These are phyloP conservation scores for Teleogryllus oceanicus DNA, from an alignment of 2,888 invertebrate species.

Conservation along the genomic window DNA sequence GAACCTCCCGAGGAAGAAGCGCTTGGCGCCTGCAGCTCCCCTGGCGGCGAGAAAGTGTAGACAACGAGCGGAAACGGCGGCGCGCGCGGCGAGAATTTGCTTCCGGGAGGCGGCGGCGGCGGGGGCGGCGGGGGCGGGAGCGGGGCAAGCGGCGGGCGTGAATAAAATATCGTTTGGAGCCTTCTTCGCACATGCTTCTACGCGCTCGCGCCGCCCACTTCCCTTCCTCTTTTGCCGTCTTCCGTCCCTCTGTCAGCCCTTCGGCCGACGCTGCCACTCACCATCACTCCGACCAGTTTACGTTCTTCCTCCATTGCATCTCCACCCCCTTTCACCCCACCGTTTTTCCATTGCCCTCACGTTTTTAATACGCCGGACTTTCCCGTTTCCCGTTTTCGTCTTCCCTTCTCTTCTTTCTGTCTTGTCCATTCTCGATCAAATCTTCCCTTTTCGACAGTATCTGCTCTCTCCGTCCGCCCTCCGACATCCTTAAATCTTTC, in stretches of 20 bases:
- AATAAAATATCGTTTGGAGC: background rate
- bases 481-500: too few species aligned
- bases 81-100: background rate
- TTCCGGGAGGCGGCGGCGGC: background rate
- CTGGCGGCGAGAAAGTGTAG: background rate
- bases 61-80: background rate
- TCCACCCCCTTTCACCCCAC: background rate
- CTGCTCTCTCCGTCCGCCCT: too few species aligned
- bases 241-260: background rate
- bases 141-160: background rate
- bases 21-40: too few species aligned
- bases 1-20: too few species aligned
- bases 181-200: background rate
- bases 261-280: background rate
- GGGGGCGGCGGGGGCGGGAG: background rate
- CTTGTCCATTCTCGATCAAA: too few species aligned
- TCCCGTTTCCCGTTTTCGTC: too few species aligned
- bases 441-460: too few species aligned
- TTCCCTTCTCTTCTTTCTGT: too few species aligned
- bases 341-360: background rate
- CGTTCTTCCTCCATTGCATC: background rate
- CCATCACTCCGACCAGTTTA: background rate
- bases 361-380: too few species aligned
- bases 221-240: background rate
- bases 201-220: background rate